Evolutionary conservation across 2,113 vertebrate genomes (phyloP).

Genomic region (Perca flavescens): DNA sequence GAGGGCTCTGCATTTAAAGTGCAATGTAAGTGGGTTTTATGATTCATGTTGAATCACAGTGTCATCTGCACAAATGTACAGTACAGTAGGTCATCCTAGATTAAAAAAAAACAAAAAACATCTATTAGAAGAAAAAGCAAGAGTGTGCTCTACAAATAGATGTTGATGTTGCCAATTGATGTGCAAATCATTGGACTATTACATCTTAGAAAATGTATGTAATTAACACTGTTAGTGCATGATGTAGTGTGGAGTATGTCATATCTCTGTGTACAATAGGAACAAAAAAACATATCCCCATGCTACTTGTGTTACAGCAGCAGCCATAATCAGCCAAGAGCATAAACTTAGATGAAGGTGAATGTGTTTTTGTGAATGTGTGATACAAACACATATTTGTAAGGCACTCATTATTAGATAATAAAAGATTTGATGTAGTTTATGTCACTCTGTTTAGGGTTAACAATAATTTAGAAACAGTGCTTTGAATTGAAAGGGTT

Average conservation of each 20-base stretch:
- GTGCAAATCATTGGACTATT: not conserved
- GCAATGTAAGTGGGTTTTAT: not conserved
- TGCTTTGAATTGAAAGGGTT: not conserved
- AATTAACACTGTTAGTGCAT: not conserved
- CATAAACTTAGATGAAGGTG: not conserved
- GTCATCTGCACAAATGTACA: slow-evolving; percentile 2
- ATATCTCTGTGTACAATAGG: not conserved
- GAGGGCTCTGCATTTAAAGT: not conserved
- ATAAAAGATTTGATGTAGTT: not conserved
- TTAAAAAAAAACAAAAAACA: no score
- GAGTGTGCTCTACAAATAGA: slow-evolving; percentile 12
- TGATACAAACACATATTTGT: not conserved
- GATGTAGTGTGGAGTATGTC: not conserved
- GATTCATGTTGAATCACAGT: slow-evolving; percentile 27
- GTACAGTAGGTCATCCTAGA: not conserved
- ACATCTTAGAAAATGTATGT: slow-evolving; percentile 9
- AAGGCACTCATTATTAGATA: not conserved
- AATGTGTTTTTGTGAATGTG: not conserved
- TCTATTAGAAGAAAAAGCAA: slow-evolving; percentile 42
- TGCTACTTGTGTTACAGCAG: not conserved
- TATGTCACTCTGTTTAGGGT: not conserved
- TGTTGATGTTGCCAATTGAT: slow-evolving; percentile 8
- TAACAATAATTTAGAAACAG: not conserved
- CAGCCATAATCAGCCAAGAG: not conserved
- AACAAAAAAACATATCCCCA: not conserved